phyloP scores from a whole-genome alignment of 2,888 invertebrate genomes.

The Maniola hyperantus region DNA sequence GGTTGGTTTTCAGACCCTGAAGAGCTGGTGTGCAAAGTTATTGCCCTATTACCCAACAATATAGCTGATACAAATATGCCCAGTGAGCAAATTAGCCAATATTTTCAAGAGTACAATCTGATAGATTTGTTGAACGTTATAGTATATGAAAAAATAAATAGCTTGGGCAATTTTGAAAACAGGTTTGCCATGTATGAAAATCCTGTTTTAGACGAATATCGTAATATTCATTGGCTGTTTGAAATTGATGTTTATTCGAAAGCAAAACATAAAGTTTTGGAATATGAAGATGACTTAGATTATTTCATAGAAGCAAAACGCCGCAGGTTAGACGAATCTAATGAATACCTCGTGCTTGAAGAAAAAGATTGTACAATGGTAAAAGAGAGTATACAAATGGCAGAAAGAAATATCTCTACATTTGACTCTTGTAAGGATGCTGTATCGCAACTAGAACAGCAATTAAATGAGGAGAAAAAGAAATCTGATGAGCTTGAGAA shows the following conservation, averaged over 20 bases:
- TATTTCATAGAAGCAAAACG: constrained; percentile 65
- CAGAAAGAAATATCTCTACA: constrained; percentile 60
- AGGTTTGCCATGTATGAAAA: constrained; percentile 83
- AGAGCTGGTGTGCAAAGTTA: constrained; percentile 75
- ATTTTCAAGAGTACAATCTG: constrained; percentile 75
- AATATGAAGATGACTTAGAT: constrained; percentile 67
- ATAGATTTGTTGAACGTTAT: constrained; percentile 80
- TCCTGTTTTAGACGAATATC: constrained; percentile 76
- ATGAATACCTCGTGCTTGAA: constrained; percentile 69
- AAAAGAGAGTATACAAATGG: constrained; percentile 61
- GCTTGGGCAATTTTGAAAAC: constrained; percentile 69
- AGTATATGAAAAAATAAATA: constrained; percentile 79
- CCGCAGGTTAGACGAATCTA: constrained; percentile 66
- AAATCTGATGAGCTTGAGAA: constrained; percentile 76
- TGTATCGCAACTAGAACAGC: constrained; percentile 72
- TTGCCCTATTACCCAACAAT: constrained; percentile 67
- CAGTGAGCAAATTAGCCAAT: constrained; percentile 60
- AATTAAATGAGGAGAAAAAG: constrained; percentile 70
- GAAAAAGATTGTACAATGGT: constrained; percentile 67
- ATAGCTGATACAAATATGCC: constrained; percentile 65
- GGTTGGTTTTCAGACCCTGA: constrained; percentile 76
- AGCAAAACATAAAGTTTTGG: constrained; percentile 66
- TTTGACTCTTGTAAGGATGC: constrained; percentile 62
- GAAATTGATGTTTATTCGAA: constrained; percentile 56
- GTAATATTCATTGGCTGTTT: constrained; percentile 84